phyloP scores from a whole-genome alignment of 2,797 vertebrate genomes.

The Mormyrus hasselquistii region DNA sequence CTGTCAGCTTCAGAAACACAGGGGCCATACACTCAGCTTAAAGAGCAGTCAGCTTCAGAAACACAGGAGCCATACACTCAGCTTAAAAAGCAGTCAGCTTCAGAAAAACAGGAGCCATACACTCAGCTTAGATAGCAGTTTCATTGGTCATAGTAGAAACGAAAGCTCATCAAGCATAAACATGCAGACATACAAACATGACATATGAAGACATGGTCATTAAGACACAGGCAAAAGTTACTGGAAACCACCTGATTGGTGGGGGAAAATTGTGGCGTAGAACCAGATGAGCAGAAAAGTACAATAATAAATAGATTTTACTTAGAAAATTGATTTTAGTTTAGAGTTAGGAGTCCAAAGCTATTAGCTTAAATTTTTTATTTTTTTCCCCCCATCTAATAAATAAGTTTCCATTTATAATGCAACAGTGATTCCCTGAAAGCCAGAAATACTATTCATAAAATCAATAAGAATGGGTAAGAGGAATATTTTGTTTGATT shows the following conservation, averaged over 20 bases:
- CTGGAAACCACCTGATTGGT: background rate
- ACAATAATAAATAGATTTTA: background rate
- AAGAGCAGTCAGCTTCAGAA: background rate
- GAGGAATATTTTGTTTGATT: constrained; percentile 30
- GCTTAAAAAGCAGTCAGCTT: background rate
- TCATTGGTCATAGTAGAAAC: background rate
- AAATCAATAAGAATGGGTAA: background rate
- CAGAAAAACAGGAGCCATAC: background rate
- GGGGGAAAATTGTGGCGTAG: background rate
- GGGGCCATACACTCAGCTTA: background rate
- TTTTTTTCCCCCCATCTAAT: background rate
- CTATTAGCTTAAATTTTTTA: background rate
- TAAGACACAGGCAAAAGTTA: background rate
- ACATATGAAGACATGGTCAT: background rate
- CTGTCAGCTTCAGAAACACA: background rate
- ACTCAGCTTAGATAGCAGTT: background rate
- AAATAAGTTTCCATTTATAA: background rate
- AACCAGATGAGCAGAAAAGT: background rate
- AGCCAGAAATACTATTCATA: background rate
- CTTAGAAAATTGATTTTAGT: background rate
- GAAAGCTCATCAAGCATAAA: background rate
- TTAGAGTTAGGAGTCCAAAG: background rate
- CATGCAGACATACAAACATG: background rate
- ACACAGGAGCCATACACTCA: background rate
- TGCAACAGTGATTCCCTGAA: background rate